A percentile compares a stretch with the other conserved stretches of the same genome.
These are phyloP conservation scores for Therioaphis trifolii DNA, from an alignment of 2,888 invertebrate species.

Conservation along the genomic window DNA sequence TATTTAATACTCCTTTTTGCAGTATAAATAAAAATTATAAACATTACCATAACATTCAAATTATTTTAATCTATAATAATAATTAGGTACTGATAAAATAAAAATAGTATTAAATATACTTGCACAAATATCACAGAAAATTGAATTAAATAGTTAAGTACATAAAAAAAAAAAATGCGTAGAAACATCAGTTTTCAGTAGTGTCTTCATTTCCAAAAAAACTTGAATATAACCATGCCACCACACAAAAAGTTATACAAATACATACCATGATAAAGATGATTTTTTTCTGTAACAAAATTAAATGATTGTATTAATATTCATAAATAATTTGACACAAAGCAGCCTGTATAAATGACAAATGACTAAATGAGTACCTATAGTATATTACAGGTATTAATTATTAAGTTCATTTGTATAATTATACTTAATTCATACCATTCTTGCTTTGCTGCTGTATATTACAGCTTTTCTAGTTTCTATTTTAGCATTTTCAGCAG, in stretches of 20 bases:
- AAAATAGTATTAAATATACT: slow-evolving; percentile 24
- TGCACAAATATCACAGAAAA: slow-evolving; percentile 56
- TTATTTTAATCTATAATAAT: slow-evolving; percentile 43
- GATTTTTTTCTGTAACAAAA: slow-evolving; percentile 64
- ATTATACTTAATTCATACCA: slow-evolving; percentile 69
- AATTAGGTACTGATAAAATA: neutral
- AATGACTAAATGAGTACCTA: neutral
- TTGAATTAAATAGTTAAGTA: slow-evolving; percentile 36
- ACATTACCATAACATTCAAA: slow-evolving; percentile 1
- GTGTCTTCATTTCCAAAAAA: slow-evolving; percentile 37
- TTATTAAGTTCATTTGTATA: neutral
- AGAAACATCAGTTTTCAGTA: slow-evolving; percentile 38
- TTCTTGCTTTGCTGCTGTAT: slow-evolving; percentile 72
- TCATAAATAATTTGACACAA: neutral
- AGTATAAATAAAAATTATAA: too few species aligned
- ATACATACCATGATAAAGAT: slow-evolving; percentile 64
- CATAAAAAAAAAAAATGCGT: slow-evolving; percentile 14
- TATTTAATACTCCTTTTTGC: too few species aligned
- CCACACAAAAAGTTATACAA: slow-evolving; percentile 23
- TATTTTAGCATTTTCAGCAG: slow-evolving; percentile 72
- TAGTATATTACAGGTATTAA: neutral
- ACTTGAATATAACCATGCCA: slow-evolving; percentile 30
- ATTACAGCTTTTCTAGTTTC: slow-evolving; percentile 74
- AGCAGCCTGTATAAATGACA: neutral
- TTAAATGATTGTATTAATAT: neutral